phyloP scores from a whole-genome alignment of 1,140 invertebrate species.

The Aphidius ervi region DNA sequence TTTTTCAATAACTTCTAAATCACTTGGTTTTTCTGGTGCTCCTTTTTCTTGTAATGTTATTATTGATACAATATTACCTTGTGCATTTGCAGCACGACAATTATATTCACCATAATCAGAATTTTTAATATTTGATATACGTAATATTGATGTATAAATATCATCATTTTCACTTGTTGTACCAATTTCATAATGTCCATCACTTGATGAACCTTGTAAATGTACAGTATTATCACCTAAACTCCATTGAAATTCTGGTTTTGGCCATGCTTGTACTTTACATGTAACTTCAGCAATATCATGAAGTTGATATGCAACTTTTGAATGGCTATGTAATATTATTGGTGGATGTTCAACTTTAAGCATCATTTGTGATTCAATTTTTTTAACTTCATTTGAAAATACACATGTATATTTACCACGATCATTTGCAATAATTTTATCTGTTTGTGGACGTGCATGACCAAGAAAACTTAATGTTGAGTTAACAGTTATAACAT shows the following conservation, averaged over 20 bases:
- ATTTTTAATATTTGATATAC: constrained; percentile 70
- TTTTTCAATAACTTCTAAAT: constrained; percentile 64
- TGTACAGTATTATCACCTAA: constrained; percentile 69
- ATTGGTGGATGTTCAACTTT: constrained; percentile 88
- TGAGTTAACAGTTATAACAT: constrained; percentile 78
- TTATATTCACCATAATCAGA: constrained; percentile 87
- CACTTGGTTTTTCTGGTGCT: constrained; percentile 74
- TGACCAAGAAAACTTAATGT: constrained; percentile 75
- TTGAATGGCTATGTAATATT: constrained; percentile 76
- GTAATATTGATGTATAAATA: constrained; percentile 75
- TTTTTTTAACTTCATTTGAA: constrained; percentile 82
- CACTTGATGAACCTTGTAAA: constrained; percentile 68
- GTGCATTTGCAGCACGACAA: constrained; percentile 74
- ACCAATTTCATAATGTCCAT: constrained; percentile 81
- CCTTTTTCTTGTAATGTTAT: constrained; percentile 81
- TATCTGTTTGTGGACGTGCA: constrained; percentile 68
- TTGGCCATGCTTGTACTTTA: constrained; percentile 85
- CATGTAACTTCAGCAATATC: constrained; percentile 83
- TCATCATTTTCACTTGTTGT: constrained; percentile 74
- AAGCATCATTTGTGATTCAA: constrained; percentile 82
- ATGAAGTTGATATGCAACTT: constrained; percentile 80
- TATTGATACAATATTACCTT: constrained; percentile 71
- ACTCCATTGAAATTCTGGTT: constrained; percentile 89
- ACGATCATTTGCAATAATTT: constrained; percentile 75
- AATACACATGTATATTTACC: constrained; percentile 85